These are phyloP conservation scores for Megathymus violae DNA, from an alignment of 1,140 invertebrate genomes.

Conservation along the genomic window DNA sequence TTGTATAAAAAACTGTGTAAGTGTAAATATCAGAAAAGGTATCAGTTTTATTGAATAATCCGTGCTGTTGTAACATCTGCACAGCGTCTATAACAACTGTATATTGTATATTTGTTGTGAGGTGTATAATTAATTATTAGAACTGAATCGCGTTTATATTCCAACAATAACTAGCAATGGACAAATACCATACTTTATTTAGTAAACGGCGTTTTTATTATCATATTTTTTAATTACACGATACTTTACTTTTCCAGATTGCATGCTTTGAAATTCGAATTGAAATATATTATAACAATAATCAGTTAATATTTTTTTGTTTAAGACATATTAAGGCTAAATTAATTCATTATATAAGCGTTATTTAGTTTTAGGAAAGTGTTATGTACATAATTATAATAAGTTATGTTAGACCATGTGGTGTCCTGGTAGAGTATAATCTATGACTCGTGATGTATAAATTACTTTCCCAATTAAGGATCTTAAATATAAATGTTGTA, in stretches of 20 bases:
- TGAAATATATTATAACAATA: no score
- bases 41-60: no score
- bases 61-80: neutral
- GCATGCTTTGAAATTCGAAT: no score
- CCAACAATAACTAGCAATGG: no score
- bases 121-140: neutral
- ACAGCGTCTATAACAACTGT: neutral
- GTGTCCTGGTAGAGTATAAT: conserved; percentile 46
- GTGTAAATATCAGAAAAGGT: conserved; percentile 5
- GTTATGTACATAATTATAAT: conserved; percentile 62
- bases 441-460: conserved; percentile 35
- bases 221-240: no score
- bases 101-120: neutral
- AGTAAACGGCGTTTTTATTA: no score
- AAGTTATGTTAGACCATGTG: conserved; percentile 35
- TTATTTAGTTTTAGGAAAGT: conserved; percentile 81
- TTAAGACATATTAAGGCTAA: conserved; percentile 21
- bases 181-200: no score
- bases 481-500: conserved; percentile 41
- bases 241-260: no score
- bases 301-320: conserved; percentile 6
- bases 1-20: conserved; percentile 37
- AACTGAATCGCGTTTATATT: neutral
- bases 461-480: conserved; percentile 34
- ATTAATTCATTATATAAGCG: conserved; percentile 64